A percentile compares a stretch with the other conserved stretches of the same genome.
Conservation (phyloP, 2,113 vertebrate genomes). For the Microtus oregoni region DNA sequence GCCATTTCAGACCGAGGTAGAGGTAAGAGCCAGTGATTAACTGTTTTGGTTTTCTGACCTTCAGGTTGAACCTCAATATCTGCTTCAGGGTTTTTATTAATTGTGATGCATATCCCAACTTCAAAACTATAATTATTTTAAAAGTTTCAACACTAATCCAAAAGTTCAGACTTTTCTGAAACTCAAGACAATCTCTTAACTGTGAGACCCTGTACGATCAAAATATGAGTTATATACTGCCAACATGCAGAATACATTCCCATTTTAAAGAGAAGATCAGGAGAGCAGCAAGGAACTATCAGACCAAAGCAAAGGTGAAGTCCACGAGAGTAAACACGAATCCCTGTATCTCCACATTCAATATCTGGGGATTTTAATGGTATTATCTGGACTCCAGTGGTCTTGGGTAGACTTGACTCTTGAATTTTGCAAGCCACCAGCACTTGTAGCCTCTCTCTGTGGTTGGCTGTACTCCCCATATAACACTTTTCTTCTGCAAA, state of each 20-base stretch:
- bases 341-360: background rate
- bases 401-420: background rate
- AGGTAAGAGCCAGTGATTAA: no score
- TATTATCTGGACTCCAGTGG: background rate
- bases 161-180: background rate
- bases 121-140: background rate
- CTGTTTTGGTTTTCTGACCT: no score
- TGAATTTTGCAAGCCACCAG: background rate
- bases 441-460: background rate
- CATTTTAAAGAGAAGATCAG: background rate
- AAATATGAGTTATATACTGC: background rate
- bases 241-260: background rate
- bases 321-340: background rate
- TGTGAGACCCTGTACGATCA: background rate
- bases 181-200: background rate
- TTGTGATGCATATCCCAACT: background rate
- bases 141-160: background rate
- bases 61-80: no score
- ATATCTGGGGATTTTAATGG: background rate
- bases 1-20: no score
- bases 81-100: no score
- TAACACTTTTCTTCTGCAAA: background rate
- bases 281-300: background rate
- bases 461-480: background rate
- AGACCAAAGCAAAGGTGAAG: background rate